Evolutionary conservation across 2,888 invertebrate species (phyloP).

Genomic region (Anarsia innoxiella): DNA sequence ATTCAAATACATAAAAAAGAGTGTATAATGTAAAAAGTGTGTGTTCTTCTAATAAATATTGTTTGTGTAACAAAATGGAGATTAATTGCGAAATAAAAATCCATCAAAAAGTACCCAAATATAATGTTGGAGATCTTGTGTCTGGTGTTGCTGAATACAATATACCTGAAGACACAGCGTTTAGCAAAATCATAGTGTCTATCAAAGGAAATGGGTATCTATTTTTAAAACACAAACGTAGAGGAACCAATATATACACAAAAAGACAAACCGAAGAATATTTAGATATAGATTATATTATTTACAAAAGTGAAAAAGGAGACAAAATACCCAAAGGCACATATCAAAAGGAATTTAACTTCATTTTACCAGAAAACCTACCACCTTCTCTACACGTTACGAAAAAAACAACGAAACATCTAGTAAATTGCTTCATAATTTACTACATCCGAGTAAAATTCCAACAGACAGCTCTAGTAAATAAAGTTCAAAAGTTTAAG

Average conservation of each 20-base stretch:
- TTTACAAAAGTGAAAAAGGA: slow-evolving; percentile 13
- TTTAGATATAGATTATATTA: slow-evolving; percentile 14
- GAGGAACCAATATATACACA: slow-evolving; percentile 10
- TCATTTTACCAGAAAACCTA: slow-evolving; percentile 16
- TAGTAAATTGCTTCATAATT: slow-evolving; percentile 13
- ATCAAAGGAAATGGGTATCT: slow-evolving; percentile 18
- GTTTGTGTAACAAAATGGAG: slow-evolving; percentile 15
- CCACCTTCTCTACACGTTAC: slow-evolving; percentile 14
- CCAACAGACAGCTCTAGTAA: slow-evolving; percentile 10
- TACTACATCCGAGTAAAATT: slow-evolving; percentile 18
- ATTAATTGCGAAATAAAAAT: slow-evolving; percentile 18
- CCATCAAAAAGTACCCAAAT: slow-evolving; percentile 12
- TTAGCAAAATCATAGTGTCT: slow-evolving; percentile 16
- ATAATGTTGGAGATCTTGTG: slow-evolving; percentile 15
- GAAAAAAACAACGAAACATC: slow-evolving; percentile 8
- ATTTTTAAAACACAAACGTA: slow-evolving; percentile 11
- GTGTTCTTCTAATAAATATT: no score
- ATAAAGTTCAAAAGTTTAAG: slow-evolving; percentile 11
- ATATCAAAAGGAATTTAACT: slow-evolving; percentile 18
- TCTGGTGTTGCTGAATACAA: slow-evolving; percentile 16
- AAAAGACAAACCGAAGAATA: slow-evolving; percentile 12
- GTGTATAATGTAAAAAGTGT: no score
- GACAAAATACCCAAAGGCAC: slow-evolving; percentile 9
- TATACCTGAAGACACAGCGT: slow-evolving; percentile 13
- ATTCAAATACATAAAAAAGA: no score